Evolutionary conservation across 2,797 vertebrate genomes (phyloP).

Genomic region (Borostomias antarcticus): DNA sequence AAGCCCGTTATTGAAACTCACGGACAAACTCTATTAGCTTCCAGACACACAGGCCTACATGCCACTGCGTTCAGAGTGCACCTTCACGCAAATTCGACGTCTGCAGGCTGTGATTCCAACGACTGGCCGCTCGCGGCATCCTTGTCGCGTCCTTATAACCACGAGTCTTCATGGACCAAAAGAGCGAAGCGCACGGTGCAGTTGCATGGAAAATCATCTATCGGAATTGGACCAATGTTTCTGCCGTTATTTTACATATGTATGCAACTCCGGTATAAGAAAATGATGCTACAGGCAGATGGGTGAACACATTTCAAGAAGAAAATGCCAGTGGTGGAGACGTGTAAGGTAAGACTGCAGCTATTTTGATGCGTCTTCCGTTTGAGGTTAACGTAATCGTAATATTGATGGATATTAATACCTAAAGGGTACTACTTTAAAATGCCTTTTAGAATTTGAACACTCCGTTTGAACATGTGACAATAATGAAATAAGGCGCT

Average conservation of each 20-base stretch:
- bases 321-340: constrained; percentile 19
- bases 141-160: neutral
- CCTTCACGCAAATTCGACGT: neutral
- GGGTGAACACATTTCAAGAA: neutral
- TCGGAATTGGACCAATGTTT: constrained; percentile 32
- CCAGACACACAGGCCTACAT: no score
- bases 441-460: constrained; percentile 11
- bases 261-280: neutral
- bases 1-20: no score
- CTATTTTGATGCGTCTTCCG: constrained; percentile 29
- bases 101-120: constrained; percentile 27
- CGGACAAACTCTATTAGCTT: no score
- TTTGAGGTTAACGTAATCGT: constrained; percentile 50
- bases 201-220: constrained; percentile 37
- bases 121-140: constrained; percentile 5
- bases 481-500: neutral
- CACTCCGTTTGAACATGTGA: neutral
- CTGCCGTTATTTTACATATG: constrained; percentile 1
- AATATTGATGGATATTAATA: constrained; percentile 24
- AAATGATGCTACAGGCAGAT: constrained; percentile 3
- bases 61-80: neutral
- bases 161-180: neutral
- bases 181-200: constrained; percentile 16
- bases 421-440: neutral
- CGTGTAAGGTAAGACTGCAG: constrained; percentile 31